These are phyloP conservation scores for Pollachius pollachius DNA, from an alignment of 2,113 vertebrate genomes.

Conservation along the genomic window DNA sequence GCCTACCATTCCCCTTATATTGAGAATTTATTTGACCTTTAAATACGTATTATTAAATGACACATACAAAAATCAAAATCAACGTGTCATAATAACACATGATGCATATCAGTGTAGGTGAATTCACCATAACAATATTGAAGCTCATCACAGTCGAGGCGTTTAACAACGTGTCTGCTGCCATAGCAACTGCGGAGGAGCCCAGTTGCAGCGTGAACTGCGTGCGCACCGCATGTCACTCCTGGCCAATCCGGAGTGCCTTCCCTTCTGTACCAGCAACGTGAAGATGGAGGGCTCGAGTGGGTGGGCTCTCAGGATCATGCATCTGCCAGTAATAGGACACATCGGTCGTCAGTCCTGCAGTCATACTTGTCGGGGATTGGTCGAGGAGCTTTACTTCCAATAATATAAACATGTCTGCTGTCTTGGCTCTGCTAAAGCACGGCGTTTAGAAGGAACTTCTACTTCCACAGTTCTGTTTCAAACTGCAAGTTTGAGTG, in stretches of 20 bases:
- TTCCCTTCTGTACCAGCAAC: slow-evolving; percentile 60
- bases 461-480: slow-evolving; percentile 65
- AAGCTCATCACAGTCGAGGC: slow-evolving; percentile 53
- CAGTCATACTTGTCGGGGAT: slow-evolving; percentile 48
- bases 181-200: slow-evolving; percentile 82
- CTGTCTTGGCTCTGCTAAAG: slow-evolving; percentile 62
- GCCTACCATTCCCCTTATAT: too few species aligned
- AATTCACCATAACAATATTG: neutral
- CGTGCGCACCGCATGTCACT: slow-evolving; percentile 75
- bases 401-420: slow-evolving; percentile 82
- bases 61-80: neutral
- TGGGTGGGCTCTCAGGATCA: slow-evolving; percentile 58
- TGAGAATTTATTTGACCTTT: too few species aligned
- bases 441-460: slow-evolving; percentile 60
- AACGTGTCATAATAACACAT: neutral
- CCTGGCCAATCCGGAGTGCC: slow-evolving; percentile 79
- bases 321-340: slow-evolving; percentile 62
- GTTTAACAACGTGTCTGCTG: slow-evolving; percentile 79
- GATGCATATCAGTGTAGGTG: neutral
- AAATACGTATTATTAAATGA: neutral
- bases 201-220: slow-evolving; percentile 74
- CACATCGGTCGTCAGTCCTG: slow-evolving; percentile 56
- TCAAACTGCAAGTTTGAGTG: slow-evolving; percentile 71
- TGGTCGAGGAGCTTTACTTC: slow-evolving; percentile 65
- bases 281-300: slow-evolving; percentile 66